These are phyloP conservation scores for Hirtodrosophila confusa DNA, from an alignment of 2,888 invertebrate species.

Conservation along the genomic window DNA sequence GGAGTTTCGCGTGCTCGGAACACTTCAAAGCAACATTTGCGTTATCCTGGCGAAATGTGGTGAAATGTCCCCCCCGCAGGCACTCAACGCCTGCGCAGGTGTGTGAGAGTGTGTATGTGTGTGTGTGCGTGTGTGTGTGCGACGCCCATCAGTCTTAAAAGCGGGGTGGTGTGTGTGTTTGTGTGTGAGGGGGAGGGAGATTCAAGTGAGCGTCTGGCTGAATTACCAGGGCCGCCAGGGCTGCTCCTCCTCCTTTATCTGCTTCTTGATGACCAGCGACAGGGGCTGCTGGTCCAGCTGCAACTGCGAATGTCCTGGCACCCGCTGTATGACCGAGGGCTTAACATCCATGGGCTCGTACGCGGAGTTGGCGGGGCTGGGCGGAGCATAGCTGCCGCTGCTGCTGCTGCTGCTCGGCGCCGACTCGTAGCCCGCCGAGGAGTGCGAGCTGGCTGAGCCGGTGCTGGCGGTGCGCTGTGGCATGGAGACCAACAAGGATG, in stretches of 20 bases:
- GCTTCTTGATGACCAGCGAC: constrained; percentile 89
- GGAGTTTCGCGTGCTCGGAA: constrained; percentile 67
- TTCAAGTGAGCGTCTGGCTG: constrained; percentile 46
- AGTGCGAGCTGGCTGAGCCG: constrained; percentile 87
- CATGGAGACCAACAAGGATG: constrained; percentile 90
- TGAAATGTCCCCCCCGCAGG: constrained; percentile 67
- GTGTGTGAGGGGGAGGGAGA: constrained; percentile 27
- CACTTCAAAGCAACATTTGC: constrained; percentile 74
- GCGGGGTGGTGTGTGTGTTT: constrained; percentile 38
- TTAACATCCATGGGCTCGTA: constrained; percentile 84
- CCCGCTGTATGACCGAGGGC: constrained; percentile 85
- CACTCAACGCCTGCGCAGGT: constrained; percentile 59
- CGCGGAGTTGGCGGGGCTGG: constrained; percentile 85
- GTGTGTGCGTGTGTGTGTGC: constrained; percentile 45
- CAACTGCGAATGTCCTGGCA: constrained; percentile 75
- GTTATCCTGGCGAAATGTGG: constrained; percentile 71
- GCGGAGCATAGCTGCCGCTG: constrained; percentile 85
- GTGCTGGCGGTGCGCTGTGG: constrained; percentile 91
- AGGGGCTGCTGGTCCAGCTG: constrained; percentile 86
- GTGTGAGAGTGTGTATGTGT: constrained; percentile 21
- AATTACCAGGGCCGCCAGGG: constrained; percentile 92
- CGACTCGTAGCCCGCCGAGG: constrained; percentile 85
- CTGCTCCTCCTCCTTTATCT: constrained; percentile 87
- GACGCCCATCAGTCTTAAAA: constrained; percentile 74
- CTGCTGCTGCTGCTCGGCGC: constrained; percentile 83